A percentile compares a stretch with the other conserved stretches of the same genome.
Conservation (phyloP, 2,888 invertebrate species). For the Drosophila sordidula region DNA sequence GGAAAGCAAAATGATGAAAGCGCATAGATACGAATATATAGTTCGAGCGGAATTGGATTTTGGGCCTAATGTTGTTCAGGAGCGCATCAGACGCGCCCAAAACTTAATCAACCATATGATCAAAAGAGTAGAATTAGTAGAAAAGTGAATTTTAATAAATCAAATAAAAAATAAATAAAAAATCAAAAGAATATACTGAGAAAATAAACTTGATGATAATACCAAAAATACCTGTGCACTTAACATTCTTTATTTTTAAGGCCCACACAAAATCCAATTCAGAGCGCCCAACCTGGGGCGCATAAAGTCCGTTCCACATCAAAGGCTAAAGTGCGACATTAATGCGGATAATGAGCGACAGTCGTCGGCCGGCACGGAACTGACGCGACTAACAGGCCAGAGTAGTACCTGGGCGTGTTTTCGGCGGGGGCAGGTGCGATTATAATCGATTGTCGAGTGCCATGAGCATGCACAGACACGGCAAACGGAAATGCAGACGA, state of each 20-base stretch:
- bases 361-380: conserved; percentile 37
- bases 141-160: not conserved
- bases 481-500: conserved; percentile 10
- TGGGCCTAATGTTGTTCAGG: conserved; percentile 8
- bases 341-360: conserved; percentile 73
- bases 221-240: too few species aligned
- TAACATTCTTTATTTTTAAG: too few species aligned
- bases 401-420: conserved; percentile 28
- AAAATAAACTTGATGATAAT: not conserved
- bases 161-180: too few species aligned
- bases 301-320: conserved; percentile 18
- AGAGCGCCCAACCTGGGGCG: conserved; percentile 19
- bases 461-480: conserved; percentile 30
- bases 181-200: too few species aligned
- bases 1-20: conserved; percentile 45
- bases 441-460: conserved; percentile 69
- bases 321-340: conserved; percentile 56
- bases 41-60: conserved; percentile 22
- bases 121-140: not conserved
- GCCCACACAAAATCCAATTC: too few species aligned
- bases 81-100: conserved; percentile 4
- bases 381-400: conserved; percentile 39
- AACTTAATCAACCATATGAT: not conserved
- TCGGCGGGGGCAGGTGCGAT: conserved; percentile 46
- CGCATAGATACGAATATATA: conserved; percentile 37